Evolutionary conservation across 2,797 vertebrate genomes (phyloP), one percentile per base, ranked within the genome.

Genomic region (Cryptoblepharus egeriae): DNA sequence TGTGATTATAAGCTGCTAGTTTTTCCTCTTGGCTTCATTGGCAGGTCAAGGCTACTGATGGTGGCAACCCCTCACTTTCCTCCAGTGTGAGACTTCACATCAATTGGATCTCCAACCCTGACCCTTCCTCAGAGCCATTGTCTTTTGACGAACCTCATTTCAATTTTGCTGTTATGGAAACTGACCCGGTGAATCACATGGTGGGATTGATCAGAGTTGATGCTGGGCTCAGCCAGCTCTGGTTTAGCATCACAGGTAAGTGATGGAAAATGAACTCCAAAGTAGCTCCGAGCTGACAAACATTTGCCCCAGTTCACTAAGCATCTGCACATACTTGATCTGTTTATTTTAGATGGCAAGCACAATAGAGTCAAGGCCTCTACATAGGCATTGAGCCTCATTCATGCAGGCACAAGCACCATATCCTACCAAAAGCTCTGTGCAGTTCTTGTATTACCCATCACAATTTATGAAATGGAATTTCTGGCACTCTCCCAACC

Each of bases 121-220:
- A 93, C 10, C 94, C 96, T 3, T 96, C 96, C 35, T 84, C 95
- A 0, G 96, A 97, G 30, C 94, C 95, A 0, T 94, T 99, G 82
- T 93, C 94, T 9, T 99, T 99, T 0, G 97, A 99, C 0, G 98
- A 99, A 22, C 95, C 96, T 3, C 96, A 96, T 87, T 98, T 97
- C 82, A 97, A 96, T 91, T 99, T 99, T 0, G 96, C 97, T 0
- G 97, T 99, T 91, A 98, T 99, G 97, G 98, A 99, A 92, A 98
- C 97, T 0, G 98, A 99, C 68, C 97, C 97, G 0, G 96, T 99
- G 90, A 98, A 97, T 88, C 97, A 99, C 85, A 98, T 99, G 97
- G 97, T 99, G 94, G 98, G 98, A 61, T 96, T 99, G 92, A 96
- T 99, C 95, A 96, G 96, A 87, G 97, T 95, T 0, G 98, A 99